Percentiles rank a stretch among this genome's conserved stretches.
Evolutionary conservation across 2,113 vertebrate species (phyloP).

Genomic region (Sitta europaea): DNA sequence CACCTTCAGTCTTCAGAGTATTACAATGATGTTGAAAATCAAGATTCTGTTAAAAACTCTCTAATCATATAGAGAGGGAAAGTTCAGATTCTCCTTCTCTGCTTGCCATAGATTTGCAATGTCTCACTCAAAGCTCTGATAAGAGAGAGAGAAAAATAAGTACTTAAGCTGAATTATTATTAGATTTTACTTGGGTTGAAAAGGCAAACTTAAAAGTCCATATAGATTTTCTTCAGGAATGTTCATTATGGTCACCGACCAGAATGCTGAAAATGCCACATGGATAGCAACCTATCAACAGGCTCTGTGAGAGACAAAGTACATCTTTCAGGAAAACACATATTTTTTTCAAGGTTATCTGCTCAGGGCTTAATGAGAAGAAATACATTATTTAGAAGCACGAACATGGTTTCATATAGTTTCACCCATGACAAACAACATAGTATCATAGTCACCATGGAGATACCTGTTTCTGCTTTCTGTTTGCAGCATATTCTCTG

Average conservation of each 20-base stretch:
- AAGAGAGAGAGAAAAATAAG: neutral
- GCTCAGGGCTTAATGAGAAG: neutral
- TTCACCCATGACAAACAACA: slow-evolving; percentile 10
- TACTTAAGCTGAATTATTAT: neutral
- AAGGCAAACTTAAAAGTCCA: neutral
- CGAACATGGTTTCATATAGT: neutral
- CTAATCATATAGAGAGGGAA: neutral
- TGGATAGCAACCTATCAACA: neutral
- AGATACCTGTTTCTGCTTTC: neutral
- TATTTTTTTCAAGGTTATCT: slow-evolving; percentile 1
- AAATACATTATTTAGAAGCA: slow-evolving; percentile 1
- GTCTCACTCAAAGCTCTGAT: neutral
- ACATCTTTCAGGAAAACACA: neutral
- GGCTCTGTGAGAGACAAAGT: neutral
- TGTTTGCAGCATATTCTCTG: neutral
- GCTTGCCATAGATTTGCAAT: neutral
- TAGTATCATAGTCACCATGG: slow-evolving; percentile 18
- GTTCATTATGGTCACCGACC: neutral
- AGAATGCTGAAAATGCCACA: neutral
- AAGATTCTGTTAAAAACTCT: neutral
- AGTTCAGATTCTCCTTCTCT: neutral
- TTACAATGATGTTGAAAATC: neutral
- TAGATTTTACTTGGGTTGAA: neutral
- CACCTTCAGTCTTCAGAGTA: neutral
- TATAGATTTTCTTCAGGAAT: neutral